phyloP scores from a whole-genome alignment of 2,888 invertebrate genomes.

The Pecten maximus region DNA sequence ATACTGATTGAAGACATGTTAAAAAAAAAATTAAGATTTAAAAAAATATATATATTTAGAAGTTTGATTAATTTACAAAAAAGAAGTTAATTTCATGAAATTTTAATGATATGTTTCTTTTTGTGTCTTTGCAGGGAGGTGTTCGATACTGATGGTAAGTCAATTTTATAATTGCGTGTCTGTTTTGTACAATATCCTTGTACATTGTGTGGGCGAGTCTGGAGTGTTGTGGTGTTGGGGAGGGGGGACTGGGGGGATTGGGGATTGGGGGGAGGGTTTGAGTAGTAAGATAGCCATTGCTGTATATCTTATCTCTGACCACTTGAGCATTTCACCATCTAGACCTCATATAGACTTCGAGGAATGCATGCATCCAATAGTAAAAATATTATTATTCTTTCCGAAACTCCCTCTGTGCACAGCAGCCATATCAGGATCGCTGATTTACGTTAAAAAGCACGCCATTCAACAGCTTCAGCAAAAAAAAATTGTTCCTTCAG shows the following conservation, averaged over 20 bases:
- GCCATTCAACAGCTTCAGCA: not conserved
- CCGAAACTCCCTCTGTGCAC: not conserved
- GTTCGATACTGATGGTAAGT: slow-evolving; percentile 5
- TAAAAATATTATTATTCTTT: not conserved
- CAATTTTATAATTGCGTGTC: not conserved
- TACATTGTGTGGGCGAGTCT: not conserved
- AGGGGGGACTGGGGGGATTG: not conserved
- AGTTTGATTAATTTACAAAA: not conserved
- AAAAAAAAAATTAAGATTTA: no score
- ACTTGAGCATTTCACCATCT: not conserved
- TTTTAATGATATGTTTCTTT: not conserved
- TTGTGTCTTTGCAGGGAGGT: slow-evolving; percentile 12
- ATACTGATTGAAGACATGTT: not conserved
- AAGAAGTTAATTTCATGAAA: not conserved
- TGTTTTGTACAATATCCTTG: not conserved
- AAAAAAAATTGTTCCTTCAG: not conserved
- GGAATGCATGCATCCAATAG: not conserved
- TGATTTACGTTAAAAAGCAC: not conserved
- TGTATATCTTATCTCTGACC: not conserved
- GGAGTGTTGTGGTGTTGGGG: not conserved
- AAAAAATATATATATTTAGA: no score
- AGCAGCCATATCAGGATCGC: not conserved
- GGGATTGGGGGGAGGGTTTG: no score
- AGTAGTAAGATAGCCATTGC: not conserved
- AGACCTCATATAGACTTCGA: not conserved